Conservation (phyloP, 2,113 vertebrate species). For the Mionectes macconnelli region DNA sequence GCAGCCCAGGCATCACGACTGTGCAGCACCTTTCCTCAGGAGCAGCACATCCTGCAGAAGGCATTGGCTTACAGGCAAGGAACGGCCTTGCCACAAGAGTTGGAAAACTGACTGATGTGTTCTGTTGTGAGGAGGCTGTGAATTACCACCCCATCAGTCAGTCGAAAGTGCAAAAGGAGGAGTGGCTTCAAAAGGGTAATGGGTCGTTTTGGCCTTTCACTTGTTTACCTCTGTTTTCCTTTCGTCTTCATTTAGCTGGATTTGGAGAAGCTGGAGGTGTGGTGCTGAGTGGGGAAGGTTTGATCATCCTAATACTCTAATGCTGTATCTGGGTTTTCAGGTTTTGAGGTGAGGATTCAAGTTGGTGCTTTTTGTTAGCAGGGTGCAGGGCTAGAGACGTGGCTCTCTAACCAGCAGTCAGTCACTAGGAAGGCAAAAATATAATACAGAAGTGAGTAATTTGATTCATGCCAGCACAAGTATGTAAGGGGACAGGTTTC, state of each 20-base stretch:
- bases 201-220: background rate
- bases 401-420: background rate
- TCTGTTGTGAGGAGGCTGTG: background rate
- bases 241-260: background rate
- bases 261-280: background rate
- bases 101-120: background rate
- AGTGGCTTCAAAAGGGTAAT: background rate
- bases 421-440: background rate
- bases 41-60: background rate
- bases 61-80: rapidly evolving
- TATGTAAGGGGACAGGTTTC: background rate
- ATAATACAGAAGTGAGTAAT: background rate
- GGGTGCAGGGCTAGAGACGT: background rate
- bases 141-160: background rate
- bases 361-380: background rate
- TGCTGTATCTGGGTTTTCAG: background rate
- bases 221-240: background rate
- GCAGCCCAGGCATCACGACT: rapidly evolving
- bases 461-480: background rate
- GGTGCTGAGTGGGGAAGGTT: background rate
- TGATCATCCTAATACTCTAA: background rate
- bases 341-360: background rate
- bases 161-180: background rate
- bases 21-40: background rate
- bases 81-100: background rate